Evolutionary conservation across 2,113 vertebrate genomes (phyloP).

Genomic region (rat (Rattus norvegicus)): GRCr8 NC_086023.1:125214501-125215000

Average conservation of each 20-base stretch:
- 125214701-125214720: too few species aligned
- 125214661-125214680: neutral
- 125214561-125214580: neutral
- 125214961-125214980: neutral
- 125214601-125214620: neutral
- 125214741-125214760: neutral
- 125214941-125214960: neutral
- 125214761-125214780: neutral
- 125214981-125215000: neutral
- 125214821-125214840: neutral
- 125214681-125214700: neutral
- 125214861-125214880: neutral
- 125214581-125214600: fast-evolving
- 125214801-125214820: neutral
- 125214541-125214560: neutral
- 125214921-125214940: neutral
- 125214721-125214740: neutral
- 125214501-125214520: neutral
- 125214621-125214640: neutral
- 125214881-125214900: neutral
- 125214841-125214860: neutral
- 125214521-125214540: neutral
- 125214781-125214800: neutral
- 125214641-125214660: neutral
- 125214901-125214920: constrained; percentile 16